Conservation (phyloP, 2,797 vertebrate species). For the Tapera naevia region DNA sequence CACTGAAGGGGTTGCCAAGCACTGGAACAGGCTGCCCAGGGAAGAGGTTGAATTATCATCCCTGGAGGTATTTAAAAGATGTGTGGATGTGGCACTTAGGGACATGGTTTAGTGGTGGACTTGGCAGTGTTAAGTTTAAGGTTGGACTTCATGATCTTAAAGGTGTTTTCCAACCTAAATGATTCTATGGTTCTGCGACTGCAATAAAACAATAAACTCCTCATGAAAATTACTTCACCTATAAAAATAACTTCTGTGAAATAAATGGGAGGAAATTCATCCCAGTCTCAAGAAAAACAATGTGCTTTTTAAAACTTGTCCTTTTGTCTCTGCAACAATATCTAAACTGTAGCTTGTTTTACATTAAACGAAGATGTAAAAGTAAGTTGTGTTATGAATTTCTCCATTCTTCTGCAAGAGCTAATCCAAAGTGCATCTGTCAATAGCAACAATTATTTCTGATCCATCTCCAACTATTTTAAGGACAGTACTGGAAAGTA, state of each 20-base stretch:
- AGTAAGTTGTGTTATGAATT: background rate
- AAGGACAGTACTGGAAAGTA: slow-evolving; percentile 19
- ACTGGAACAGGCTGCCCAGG: too few relatives aligned
- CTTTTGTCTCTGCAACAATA: background rate
- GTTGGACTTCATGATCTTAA: too few relatives aligned
- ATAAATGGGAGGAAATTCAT: background rate
- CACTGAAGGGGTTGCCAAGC: too few relatives aligned
- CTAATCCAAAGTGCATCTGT: background rate
- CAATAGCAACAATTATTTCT: background rate
- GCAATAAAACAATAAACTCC: background rate
- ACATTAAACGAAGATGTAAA: background rate
- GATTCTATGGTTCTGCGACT: too few relatives aligned
- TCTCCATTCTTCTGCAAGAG: background rate
- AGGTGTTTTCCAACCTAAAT: too few relatives aligned
- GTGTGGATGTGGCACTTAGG: too few relatives aligned
- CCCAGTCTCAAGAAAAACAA: background rate
- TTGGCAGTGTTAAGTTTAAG: too few relatives aligned
- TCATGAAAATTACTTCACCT: background rate
- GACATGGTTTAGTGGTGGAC: too few relatives aligned
- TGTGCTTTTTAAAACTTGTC: background rate
- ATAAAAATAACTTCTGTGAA: background rate
- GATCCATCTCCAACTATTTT: background rate
- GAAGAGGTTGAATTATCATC: too few relatives aligned
- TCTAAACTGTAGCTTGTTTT: background rate
- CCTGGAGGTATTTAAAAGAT: too few relatives aligned